These are phyloP conservation scores for Sebastes fasciatus DNA, from an alignment of 2,113 vertebrate species.

Conservation along the genomic window DNA sequence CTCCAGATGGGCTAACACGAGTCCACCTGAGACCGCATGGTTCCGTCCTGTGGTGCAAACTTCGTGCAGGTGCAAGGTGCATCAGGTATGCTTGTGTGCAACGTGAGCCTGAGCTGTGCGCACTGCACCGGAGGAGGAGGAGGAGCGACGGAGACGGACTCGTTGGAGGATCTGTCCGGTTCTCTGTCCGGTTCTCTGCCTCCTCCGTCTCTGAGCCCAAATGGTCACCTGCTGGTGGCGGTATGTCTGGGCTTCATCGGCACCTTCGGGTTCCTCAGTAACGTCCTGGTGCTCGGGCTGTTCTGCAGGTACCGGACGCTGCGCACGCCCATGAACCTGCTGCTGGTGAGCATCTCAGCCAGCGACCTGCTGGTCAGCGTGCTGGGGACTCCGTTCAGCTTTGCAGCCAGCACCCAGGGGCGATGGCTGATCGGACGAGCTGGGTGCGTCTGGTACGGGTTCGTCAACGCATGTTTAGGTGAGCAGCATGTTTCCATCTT, in stretches of 20 bases:
- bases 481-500: conserved; percentile 57
- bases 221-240: conserved; percentile 84
- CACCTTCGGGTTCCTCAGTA: conserved; percentile 81
- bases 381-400: conserved; percentile 85
- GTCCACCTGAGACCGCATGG: conserved; percentile 27
- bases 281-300: conserved; percentile 82
- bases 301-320: conserved; percentile 84
- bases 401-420: conserved; percentile 85
- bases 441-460: conserved; percentile 89
- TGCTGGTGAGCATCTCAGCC: conserved; percentile 86
- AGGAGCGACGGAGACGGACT: conserved; percentile 43
- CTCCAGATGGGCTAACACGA: conserved; percentile 55
- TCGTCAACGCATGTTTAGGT: conserved; percentile 86
- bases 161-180: conserved; percentile 53
- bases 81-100: conserved; percentile 76
- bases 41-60: conserved; percentile 44
- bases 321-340: conserved; percentile 87
- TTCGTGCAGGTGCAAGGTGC: conserved; percentile 45
- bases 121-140: conserved; percentile 61
- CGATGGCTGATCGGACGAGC: conserved; percentile 85
- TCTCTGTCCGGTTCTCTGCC: conserved; percentile 55
- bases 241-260: conserved; percentile 85
- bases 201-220: conserved; percentile 68
- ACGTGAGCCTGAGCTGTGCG: conserved; percentile 76
- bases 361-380: conserved; percentile 87